Evolutionary conservation across 2,888 invertebrate genomes (phyloP), one percentile per base, ranked within the genome.

Genomic region (Pterostichus niger): DNA sequence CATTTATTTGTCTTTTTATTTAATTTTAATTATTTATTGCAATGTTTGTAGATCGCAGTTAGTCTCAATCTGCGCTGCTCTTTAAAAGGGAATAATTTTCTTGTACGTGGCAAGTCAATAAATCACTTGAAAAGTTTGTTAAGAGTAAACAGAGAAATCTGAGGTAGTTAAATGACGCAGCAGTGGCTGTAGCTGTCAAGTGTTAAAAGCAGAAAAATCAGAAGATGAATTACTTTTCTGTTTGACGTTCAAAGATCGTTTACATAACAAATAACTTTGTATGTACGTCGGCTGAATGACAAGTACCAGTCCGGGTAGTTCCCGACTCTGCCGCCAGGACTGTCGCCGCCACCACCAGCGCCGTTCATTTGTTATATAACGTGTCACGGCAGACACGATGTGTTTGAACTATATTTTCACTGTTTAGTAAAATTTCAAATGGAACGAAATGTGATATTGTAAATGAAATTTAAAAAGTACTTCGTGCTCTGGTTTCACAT

Each of bases 161-260:
- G 40, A 40, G 40, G 40, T 40, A 9, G 40, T 9, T 1, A 40
- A 40, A 40, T 40, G 40, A 40, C 40, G 40, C 40, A 7, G 40
- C 40, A 40, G 9, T 44, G 24, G 3, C 24, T 46, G 24, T 44
- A 73, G 33, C 75, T 75, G 75, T 75, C 75, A 75, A 49, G 13
- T 10, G 31, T 15, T 33, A 46, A 44, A 44, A 17, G 13, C 31
- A 56, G 56, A 75, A 83, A 83, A 83, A 83, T 83, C 77, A 10
- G 83, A 77, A 83, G 83, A 83, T 83, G 83, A 68, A 83, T 83
- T 77, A 83, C 83, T 77, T 82, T 82, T 77, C 59, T 83, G 83
- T 83, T 76, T 83, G 83, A 68, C 83, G 83, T 83, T 54, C 40
- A 52, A 77, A 83, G 83, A 83, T 77, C 83, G 77, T 83, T 83